These are phyloP conservation scores for Charina bottae DNA, from an alignment of 2,113 vertebrate genomes.

Conservation along the genomic window DNA sequence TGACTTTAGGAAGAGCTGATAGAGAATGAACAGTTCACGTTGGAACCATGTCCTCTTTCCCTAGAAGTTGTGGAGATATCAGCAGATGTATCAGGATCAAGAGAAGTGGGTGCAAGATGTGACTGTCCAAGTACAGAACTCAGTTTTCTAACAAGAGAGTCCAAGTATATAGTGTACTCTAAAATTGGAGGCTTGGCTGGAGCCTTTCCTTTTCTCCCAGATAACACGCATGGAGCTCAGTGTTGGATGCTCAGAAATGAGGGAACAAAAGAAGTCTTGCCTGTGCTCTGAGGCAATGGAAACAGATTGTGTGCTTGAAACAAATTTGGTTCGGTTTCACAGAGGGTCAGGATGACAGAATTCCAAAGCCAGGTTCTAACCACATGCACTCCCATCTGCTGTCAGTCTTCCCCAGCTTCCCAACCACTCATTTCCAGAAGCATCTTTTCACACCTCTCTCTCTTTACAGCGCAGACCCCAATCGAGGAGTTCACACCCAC, in stretches of 20 bases:
- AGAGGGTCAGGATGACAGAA: not conserved
- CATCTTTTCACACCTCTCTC: conserved; percentile 63
- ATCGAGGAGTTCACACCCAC: conserved; percentile 94
- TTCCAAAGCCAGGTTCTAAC: not conserved
- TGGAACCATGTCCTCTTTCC: not conserved
- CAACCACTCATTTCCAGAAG: not conserved
- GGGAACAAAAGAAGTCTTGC: not conserved
- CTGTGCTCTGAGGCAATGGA: not conserved
- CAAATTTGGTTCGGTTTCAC: not conserved
- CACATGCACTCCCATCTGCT: not conserved
- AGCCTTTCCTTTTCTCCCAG: not conserved
- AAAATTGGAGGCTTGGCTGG: not conserved
- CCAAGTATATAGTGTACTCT: not conserved
- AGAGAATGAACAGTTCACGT: not conserved
- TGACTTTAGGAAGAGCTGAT: not conserved
- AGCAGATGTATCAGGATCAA: not conserved
- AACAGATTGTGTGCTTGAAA: not conserved
- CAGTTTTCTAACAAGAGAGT: not conserved
- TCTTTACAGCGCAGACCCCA: conserved; percentile 87
- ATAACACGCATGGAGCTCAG: not conserved
- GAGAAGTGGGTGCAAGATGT: not conserved
- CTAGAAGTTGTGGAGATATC: not conserved
- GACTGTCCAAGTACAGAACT: not conserved
- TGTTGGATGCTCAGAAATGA: not conserved
- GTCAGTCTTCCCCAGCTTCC: not conserved